Evolutionary conservation across 2,888 invertebrate genomes (phyloP).

Genomic region (Hybos culiciformis): DNA sequence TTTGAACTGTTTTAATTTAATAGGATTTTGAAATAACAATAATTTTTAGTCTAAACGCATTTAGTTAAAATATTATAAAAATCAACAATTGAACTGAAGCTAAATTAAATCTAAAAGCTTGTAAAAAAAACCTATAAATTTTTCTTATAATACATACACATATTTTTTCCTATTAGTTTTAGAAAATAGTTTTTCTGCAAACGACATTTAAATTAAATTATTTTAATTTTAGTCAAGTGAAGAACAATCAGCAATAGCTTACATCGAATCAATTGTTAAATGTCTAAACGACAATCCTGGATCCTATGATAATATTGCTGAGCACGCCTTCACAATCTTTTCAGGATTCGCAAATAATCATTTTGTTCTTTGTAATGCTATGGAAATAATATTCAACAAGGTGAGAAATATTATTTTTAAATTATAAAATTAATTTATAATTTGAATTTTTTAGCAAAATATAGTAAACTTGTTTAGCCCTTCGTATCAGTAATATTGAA

Average conservation of each 20-base stretch:
- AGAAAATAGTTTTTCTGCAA: too few relatives aligned
- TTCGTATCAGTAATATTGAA: too few relatives aligned
- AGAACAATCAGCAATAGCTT: conserved; percentile 37
- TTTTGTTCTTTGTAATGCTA: conserved; percentile 45
- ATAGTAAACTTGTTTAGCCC: too few relatives aligned
- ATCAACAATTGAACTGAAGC: not conserved
- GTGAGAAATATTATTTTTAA: too few relatives aligned
- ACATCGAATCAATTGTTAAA: conserved; percentile 56
- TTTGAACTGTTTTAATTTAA: too few relatives aligned
- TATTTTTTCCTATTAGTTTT: too few relatives aligned
- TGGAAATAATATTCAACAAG: conserved; percentile 54
- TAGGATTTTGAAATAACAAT: too few relatives aligned
- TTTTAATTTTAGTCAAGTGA: conserved; percentile 22
- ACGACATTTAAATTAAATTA: not conserved
- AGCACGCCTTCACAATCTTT: conserved; percentile 54
- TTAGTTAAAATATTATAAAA: not conserved
- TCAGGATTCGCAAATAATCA: conserved; percentile 50
- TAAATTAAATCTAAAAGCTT: too few relatives aligned
- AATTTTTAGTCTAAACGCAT: not conserved
- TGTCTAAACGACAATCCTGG: conserved; percentile 67
- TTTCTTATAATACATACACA: too few relatives aligned
- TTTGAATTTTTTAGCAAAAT: not conserved
- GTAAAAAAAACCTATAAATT: too few relatives aligned
- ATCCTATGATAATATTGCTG: conserved; percentile 56
- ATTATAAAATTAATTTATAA: not conserved